Evolutionary conservation across 2,797 vertebrate species (phyloP), one percentile per base, ranked within the genome.

Genomic region (Melanotaenia trifasciata): DNA sequence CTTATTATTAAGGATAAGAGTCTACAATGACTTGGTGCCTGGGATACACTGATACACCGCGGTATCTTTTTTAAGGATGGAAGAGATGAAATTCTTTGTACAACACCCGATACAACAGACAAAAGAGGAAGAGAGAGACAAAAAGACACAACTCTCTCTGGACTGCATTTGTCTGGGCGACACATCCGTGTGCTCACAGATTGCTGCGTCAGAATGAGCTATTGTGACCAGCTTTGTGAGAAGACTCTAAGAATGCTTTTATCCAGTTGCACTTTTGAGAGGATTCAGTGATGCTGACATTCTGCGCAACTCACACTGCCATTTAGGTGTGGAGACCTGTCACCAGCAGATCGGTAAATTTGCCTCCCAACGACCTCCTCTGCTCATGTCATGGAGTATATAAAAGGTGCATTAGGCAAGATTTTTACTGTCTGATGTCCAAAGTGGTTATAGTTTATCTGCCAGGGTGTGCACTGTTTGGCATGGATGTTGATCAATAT

Each of bases 181-280:
- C 82, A 28, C 60, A 72, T 71, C 53, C 61, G 26, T 70, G 67
- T 71, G 28, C 67, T 72, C 63, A 47, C 64, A 78, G 72, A 79
- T 69, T 60, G 59, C 45, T 6, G 73, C 47, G 32, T 87, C 81
- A 88, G 65, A 78, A 83, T 90, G 67, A 92, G 63, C 67, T 75
- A 75, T 85, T 80, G 81, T 76, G 81, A 83, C 51, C 72, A 24
- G 59, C 69, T 76, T 63, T 74, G 57, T 70, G 79, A 88, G 84
- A 78, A 64, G 67, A 54, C 70, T 89, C 83, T 69, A 72, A 83
- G 90, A 90, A 81, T 65, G 60, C 68, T 78, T 82, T 84, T 65
- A 76, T 89, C 74, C 58, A 58, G 59, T 65, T 11, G 5, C 26
- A 75, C 60, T 45, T 80, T 78, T 81, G 53, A 75, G 61, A 70